Evolutionary conservation across 2,888 invertebrate species (phyloP).

Genomic region (Eurois occulta): DNA sequence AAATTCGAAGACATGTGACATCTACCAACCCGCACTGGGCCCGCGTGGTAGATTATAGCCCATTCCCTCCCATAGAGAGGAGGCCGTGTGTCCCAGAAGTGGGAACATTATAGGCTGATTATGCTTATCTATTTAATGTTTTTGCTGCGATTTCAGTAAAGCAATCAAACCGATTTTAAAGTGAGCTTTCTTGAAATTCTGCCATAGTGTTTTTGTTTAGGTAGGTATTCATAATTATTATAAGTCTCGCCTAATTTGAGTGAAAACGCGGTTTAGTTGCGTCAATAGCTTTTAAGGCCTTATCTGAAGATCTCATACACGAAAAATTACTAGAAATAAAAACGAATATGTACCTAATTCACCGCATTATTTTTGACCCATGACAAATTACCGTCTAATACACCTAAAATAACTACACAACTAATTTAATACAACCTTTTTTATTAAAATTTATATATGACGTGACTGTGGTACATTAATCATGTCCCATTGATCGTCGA

Average conservation of each 20-base stretch:
- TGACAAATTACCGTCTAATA: slow-evolving; percentile 30
- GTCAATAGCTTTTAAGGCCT: neutral
- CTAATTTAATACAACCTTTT: slow-evolving; percentile 52
- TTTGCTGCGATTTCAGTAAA: neutral
- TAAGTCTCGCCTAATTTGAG: neutral
- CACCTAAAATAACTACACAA: slow-evolving; percentile 22
- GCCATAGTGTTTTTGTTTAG: neutral
- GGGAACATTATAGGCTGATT: too few relatives aligned
- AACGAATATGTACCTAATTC: neutral
- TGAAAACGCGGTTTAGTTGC: neutral
- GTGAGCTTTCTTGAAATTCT: neutral
- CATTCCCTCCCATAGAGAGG: too few relatives aligned
- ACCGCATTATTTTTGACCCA: slow-evolving; percentile 8
- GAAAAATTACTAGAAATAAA: neutral
- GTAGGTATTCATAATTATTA: neutral
- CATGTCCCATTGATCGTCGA: slow-evolving; percentile 78
- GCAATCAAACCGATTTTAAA: neutral
- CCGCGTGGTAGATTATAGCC: too few relatives aligned
- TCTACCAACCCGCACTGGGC: too few relatives aligned
- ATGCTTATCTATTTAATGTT: neutral
- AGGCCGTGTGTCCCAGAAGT: too few relatives aligned
- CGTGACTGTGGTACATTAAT: slow-evolving; percentile 76
- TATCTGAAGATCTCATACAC: neutral
- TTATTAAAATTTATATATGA: slow-evolving; percentile 56
- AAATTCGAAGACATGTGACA: too few relatives aligned